These are phyloP conservation scores for Lysandra bellargus DNA, from an alignment of 2,888 invertebrate species.

Conservation along the genomic window DNA sequence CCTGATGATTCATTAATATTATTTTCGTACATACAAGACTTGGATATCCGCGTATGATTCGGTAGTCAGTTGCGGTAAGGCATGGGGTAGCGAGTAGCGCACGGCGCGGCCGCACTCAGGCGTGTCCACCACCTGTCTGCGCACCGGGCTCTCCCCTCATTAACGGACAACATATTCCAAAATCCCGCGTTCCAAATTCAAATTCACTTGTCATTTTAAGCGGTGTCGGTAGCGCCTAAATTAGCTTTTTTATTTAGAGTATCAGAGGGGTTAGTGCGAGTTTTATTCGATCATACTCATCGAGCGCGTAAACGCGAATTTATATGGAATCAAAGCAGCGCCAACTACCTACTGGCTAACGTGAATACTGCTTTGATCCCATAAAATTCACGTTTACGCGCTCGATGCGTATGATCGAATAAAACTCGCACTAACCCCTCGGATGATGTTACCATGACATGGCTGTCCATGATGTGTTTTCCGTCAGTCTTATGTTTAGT, in stretches of 20 bases:
- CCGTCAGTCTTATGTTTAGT: neutral
- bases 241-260: neutral
- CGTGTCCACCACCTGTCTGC: slow-evolving; percentile 74
- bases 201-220: slow-evolving; percentile 27
- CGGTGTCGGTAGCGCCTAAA: neutral
- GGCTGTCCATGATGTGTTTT: neutral
- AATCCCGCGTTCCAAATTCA: slow-evolving; percentile 52
- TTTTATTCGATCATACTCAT: no score
- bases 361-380: no score
- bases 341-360: no score
- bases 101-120: slow-evolving; percentile 52
- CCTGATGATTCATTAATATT: no score
- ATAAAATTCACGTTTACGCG: no score
- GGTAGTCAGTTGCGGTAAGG: slow-evolving; percentile 28
- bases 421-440: no score
- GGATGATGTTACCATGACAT: neutral
- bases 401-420: no score
- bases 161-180: slow-evolving; percentile 67
- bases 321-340: no score
- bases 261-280: no score
- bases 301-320: no score
- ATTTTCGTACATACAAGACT: no score
- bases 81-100: slow-evolving; percentile 20
- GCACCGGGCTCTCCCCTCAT: slow-evolving; percentile 59
- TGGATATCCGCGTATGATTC: neutral